Percentiles rank a stretch among this genome's conserved stretches.
These are phyloP conservation scores for Dendrocincla tyrannina DNA, from an alignment of 2,797 vertebrate species.

Conservation along the genomic window DNA sequence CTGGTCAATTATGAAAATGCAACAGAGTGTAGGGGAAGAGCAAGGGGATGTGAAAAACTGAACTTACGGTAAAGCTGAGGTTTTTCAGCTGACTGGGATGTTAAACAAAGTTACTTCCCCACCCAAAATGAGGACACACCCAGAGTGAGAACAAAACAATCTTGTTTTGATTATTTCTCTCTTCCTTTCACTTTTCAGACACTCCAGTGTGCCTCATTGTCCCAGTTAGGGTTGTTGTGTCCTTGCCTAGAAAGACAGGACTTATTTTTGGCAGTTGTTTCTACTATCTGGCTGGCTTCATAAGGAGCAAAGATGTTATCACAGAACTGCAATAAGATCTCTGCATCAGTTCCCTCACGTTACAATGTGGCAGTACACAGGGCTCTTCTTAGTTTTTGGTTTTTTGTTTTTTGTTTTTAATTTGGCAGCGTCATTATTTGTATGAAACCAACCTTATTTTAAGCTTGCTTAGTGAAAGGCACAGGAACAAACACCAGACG, in stretches of 20 bases:
- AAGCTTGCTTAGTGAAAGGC: constrained; percentile 6
- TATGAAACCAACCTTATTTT: constrained; percentile 2
- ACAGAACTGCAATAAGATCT: not conserved
- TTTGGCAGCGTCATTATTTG: constrained; percentile 32
- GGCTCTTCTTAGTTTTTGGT: not conserved
- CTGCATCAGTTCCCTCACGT: not conserved
- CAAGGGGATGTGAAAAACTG: constrained; percentile 45
- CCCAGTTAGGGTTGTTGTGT: not conserved
- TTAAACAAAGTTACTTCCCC: constrained; percentile 55
- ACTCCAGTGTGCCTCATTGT: not conserved
- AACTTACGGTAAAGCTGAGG: not conserved
- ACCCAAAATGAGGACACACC: constrained; percentile 17
- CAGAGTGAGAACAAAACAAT: constrained; percentile 55
- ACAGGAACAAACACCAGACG: not conserved
- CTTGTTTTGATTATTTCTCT: constrained; percentile 54
- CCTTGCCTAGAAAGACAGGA: constrained; percentile 8
- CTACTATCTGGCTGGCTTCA: not conserved
- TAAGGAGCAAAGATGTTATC: constrained; percentile 43
- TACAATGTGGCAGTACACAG: not conserved
- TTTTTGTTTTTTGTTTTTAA: not conserved
- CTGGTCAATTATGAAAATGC: not conserved
- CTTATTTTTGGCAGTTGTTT: constrained; percentile 35
- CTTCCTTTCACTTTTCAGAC: constrained; percentile 44
- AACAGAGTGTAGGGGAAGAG: not conserved
- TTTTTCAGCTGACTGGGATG: constrained; percentile 50